Base-by-base conservation (phyloP, 2,113 vertebrate species). In the Micromys minutus region DNA sequence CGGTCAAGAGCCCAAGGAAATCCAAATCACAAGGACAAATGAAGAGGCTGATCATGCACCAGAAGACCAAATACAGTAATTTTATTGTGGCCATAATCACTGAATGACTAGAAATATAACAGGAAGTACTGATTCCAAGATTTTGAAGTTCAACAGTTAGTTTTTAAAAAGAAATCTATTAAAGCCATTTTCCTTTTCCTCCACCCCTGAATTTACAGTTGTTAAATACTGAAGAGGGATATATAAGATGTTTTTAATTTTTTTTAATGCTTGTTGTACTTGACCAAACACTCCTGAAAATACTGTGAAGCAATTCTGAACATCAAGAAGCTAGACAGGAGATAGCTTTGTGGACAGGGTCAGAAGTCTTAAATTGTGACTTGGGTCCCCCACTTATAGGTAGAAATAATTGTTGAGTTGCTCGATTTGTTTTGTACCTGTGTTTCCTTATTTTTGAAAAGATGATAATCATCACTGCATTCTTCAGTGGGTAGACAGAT, bases 21-120 rank as follows among this genome's bases (percentile, higher is more conserved):
- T 93, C 65, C 83, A 97, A 89, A 94, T 95, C 94, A 92, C 81
- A 95, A 93, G 77, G 86, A 93, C 93, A 65, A 96, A 88, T 90
- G 95, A 90, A 93, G 77, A 97, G 42, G 55, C 81, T 94, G 93
- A 83, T 91, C 69, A 81, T 63, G 76, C 12, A 87, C 55, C 87
- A 83, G 83, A 94, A 96, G 91, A 95, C 86, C 95, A 96, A 95
- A 93, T 91, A 87, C 86, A 94, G 96, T 96, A 63, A 95, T 95
- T 94, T 89, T 95, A 94, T 86, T 90, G 83, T 90, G 77, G 72
- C 92, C 61, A 76, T 86, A 96, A 96, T 98, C 95, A 96, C 89
- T 76, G 45, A 95, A 92, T 94, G 50, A 93, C 72, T 87, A 90
- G 90, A 95, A 92, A 77, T 81, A 83, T 91, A 95, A 89, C 89